A percentile compares a stretch with the other conserved stretches of the same genome.
Conservation (phyloP, 2,113 vertebrate genomes). For the Vicugna pacos region DNA sequence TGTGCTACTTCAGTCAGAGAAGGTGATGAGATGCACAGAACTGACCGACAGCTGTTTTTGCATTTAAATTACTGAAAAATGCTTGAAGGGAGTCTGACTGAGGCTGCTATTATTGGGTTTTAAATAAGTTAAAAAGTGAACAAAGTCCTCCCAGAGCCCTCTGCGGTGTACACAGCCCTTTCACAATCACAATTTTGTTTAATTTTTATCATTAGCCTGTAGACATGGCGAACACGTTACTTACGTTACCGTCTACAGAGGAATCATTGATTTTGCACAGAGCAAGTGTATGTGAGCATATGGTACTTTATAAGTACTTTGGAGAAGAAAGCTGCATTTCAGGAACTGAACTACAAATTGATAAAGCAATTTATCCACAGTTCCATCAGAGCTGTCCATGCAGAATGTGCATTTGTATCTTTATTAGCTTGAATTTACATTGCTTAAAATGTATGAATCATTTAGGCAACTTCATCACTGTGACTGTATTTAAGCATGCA, state of each 20-base stretch:
- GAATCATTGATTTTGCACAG: background rate
- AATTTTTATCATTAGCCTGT: background rate
- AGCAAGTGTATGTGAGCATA: background rate
- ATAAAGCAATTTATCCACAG: background rate
- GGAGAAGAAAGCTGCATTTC: background rate
- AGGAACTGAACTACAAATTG: background rate
- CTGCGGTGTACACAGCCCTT: background rate
- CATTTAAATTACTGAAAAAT: background rate
- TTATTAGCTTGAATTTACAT: constrained; percentile 41
- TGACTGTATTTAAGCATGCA: background rate
- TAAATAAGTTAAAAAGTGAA: constrained; percentile 3
- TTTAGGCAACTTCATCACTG: background rate
- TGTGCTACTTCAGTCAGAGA: background rate
- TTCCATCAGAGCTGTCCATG: background rate
- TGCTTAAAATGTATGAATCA: background rate
- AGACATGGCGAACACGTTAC: background rate
- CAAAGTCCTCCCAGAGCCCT: background rate
- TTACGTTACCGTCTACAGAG: background rate
- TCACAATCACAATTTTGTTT: background rate
- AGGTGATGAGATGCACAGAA: background rate
- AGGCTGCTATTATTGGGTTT: background rate
- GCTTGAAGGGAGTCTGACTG: background rate
- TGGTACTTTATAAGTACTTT: background rate
- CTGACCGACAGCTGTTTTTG: background rate
- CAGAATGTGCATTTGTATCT: constrained; percentile 25